These are phyloP conservation scores for Tarsius wallacei DNA, from an alignment of 2,797 vertebrate species.

Conservation along the genomic window DNA sequence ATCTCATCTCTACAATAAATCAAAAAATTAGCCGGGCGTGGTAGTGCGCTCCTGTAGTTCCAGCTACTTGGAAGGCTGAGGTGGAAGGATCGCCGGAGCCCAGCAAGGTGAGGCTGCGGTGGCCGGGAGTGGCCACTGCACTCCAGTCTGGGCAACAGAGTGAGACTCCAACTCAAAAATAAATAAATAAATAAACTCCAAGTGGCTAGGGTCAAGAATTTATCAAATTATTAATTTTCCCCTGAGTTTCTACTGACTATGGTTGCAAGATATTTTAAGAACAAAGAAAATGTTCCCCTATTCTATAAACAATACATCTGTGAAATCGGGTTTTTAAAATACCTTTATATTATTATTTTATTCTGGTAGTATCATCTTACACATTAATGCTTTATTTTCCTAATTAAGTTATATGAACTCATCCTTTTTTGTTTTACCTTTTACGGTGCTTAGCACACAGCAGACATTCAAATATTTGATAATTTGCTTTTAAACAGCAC, in stretches of 20 bases:
- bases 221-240: constrained; percentile 19
- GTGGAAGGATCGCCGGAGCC: too few species aligned
- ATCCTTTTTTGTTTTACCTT: neutral
- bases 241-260: constrained; percentile 18
- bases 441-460: neutral
- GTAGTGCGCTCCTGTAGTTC: too few species aligned
- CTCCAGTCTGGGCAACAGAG: too few species aligned
- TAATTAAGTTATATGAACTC: neutral
- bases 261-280: constrained; percentile 20
- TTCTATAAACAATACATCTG: neutral
- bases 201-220: neutral
- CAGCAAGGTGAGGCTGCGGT: too few species aligned
- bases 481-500: neutral
- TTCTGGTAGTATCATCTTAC: neutral
- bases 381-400: neutral
- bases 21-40: too few species aligned
- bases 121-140: too few species aligned
- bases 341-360: neutral
- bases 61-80: too few species aligned
- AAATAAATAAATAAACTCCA: neutral
- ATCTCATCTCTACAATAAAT: too few species aligned
- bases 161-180: too few species aligned
- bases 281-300: neutral
- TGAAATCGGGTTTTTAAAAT: neutral
- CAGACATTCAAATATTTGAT: neutral